Conservation (phyloP, 1,140 invertebrate species). For the Dolichoris vasculosae region DNA sequence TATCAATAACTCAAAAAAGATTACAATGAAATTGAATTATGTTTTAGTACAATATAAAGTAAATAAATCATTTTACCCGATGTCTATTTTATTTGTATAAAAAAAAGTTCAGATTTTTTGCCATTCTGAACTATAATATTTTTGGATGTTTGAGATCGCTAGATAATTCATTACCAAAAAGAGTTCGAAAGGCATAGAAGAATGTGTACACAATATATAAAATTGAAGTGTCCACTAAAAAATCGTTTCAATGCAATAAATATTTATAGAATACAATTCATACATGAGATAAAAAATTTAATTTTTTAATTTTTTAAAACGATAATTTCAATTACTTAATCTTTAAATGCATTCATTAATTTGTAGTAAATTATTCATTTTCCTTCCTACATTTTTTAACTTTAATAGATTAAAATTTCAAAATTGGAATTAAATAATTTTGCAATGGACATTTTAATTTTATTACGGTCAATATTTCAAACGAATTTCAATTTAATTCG, state of each 20-base stretch:
- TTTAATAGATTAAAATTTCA: not conserved
- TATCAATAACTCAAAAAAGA: constrained; percentile 20
- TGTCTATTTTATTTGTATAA: not conserved
- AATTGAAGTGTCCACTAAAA: not conserved
- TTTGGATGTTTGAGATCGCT: not conserved
- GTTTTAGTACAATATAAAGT: constrained; percentile 7
- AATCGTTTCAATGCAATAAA: not conserved
- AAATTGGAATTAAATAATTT: not conserved
- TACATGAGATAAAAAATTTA: not conserved
- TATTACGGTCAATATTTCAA: not conserved
- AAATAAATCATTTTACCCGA: not conserved
- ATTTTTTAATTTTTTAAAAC: too few relatives aligned
- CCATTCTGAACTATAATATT: constrained; percentile 26
- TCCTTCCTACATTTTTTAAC: not conserved
- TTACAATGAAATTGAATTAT: constrained; percentile 24
- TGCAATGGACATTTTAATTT: not conserved
- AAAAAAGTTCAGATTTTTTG: constrained; percentile 24
- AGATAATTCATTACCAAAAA: not conserved
- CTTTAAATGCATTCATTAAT: too few relatives aligned
- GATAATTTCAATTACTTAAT: too few relatives aligned
- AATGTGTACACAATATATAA: not conserved
- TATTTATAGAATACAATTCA: not conserved
- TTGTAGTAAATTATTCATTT: too few relatives aligned
- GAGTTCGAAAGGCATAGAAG: constrained; percentile 4
- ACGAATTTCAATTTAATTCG: not conserved